Conservation (phyloP, 2,113 vertebrate species). For the Oriolus oriolus region DNA sequence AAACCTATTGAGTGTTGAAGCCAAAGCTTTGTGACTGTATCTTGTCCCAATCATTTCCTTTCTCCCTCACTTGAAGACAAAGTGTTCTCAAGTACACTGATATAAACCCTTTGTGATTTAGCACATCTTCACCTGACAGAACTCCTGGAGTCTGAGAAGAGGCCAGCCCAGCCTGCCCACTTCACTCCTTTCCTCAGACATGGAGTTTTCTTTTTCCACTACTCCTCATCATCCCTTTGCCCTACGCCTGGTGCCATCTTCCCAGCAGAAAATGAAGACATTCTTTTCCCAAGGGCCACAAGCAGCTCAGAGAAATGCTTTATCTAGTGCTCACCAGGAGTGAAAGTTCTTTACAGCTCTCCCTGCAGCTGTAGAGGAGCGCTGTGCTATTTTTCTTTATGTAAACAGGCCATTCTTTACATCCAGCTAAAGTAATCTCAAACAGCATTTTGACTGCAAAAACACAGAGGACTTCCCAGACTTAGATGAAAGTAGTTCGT, state of each 20-base stretch:
- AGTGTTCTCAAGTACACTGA: background rate
- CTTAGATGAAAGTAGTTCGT: constrained; percentile 48
- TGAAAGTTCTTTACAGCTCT: background rate
- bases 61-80: background rate
- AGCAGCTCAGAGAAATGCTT: background rate
- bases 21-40: fast-evolving
- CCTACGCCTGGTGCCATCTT: background rate
- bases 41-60: background rate
- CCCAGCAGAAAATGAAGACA: background rate
- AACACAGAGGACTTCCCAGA: constrained; percentile 47
- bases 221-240: background rate
- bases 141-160: background rate
- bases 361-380: background rate
- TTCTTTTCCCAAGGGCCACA: background rate
- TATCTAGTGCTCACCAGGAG: background rate
- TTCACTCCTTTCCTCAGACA: background rate
- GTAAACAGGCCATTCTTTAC: constrained; percentile 20
- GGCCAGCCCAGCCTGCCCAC: fast-evolving
- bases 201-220: background rate
- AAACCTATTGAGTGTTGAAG: background rate
- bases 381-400: background rate
- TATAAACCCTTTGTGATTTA: background rate
- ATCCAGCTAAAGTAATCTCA: background rate
- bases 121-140: background rate
- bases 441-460: constrained; percentile 17